Base-by-base conservation (phyloP, 2,888 invertebrate genomes). In the Dynastes tityus region DNA sequence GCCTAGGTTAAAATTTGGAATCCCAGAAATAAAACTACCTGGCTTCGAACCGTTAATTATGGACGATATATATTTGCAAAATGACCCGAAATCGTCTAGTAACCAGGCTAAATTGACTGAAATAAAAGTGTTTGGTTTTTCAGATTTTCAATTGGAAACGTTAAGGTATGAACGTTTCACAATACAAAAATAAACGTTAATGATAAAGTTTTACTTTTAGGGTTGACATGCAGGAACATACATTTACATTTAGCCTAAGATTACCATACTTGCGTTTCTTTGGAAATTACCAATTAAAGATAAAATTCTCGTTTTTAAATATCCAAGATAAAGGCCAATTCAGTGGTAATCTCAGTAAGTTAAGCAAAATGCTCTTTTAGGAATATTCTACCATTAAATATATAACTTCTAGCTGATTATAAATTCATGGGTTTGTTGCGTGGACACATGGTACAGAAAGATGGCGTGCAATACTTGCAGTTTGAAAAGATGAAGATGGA, bases 201-300 rank as follows among this genome's bases (percentile, higher is more conserved):
- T 6, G 40, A 9, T 6, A 45, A 45, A 3, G 16, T 37, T 27
- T 13, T 76, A 22, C 2, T 63, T 73, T 71, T 61, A 80, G 80
- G 2, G 76, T 78, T 1, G 91, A 94, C 83, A 85, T 92, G 58
- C 90, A 91, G 58, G 92, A 92, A 82, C 91, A 93, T 82, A 88
- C 90, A 80, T 93, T 93, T 84, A 91, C 91, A 80, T 93, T 93
- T 87, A 92, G 91, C 84, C 89, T 92, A 53, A 85, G 90, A 58
- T 89, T 94, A 45, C 92, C 92, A 0, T 89, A 88, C 75, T 85
- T 94, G 76, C 90, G 90, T 80, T 93, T 94, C 84, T 89, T 89
- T 74, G 93, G 94, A 27, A 92, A 93, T 83, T 94, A 94, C 88
- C 91, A 92, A 86, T 92, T 94, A 88, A 92, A 94, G 84, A 92